phyloP scores from a whole-genome alignment of 2,888 invertebrate species.

The Pandemis cinnamomeana region DNA sequence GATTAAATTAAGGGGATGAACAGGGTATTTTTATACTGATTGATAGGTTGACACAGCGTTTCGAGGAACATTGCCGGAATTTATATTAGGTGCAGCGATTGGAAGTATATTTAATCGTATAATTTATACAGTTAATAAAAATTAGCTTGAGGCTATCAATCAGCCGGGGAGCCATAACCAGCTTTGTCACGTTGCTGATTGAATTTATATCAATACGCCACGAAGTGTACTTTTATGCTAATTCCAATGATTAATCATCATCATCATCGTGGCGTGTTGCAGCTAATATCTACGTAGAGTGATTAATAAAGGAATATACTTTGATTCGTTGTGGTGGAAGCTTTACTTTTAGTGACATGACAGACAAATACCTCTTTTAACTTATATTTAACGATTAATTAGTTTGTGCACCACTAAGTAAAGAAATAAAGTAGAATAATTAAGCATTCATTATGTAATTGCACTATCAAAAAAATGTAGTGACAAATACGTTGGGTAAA shows the following conservation, averaged over 20 bases:
- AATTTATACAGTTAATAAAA: constrained; percentile 78
- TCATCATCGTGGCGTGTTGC: no score
- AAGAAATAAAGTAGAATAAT: not conserved
- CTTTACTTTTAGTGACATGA: no score
- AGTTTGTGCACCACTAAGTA: no score
- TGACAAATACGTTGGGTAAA: constrained; percentile 1
- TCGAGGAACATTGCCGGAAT: constrained; percentile 75
- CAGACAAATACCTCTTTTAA: no score
- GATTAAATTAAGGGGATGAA: constrained; percentile 84
- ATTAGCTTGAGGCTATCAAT: constrained; percentile 64
- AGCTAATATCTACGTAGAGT: no score
- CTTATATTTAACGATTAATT: no score
- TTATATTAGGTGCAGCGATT: constrained; percentile 82
- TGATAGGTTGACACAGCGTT: constrained; percentile 83
- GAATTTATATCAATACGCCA: constrained; percentile 22
- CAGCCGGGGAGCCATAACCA: constrained; percentile 46
- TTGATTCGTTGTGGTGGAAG: no score
- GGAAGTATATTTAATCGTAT: constrained; percentile 71
- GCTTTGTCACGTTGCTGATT: constrained; percentile 35
- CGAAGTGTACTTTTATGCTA: not conserved
- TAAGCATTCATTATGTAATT: not conserved
- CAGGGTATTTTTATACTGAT: constrained; percentile 82
- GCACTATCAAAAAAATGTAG: not conserved
- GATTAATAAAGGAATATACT: no score
- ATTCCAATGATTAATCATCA: not conserved